Evolutionary conservation across 2,113 vertebrate species (phyloP), one percentile per base, ranked within the genome.

Genomic region (Gobius niger): DNA sequence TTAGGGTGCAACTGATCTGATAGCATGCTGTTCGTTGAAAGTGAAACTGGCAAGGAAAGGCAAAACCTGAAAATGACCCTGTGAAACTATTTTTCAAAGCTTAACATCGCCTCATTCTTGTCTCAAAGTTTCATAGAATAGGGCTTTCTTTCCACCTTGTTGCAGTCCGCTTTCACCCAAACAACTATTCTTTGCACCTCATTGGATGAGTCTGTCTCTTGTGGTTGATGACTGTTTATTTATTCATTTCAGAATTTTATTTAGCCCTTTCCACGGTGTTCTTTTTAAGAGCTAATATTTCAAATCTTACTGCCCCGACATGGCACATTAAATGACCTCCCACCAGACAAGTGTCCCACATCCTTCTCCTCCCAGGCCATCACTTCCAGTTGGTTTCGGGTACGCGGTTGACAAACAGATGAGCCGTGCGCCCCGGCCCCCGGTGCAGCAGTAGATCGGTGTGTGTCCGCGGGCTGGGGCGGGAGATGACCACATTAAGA

Each of bases 401-500:
- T 72, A 77, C 67, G 60, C 62, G 44, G 72, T 80, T 69, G 47
- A 59, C 77, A 81, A 86, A 86, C 82, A 89, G 73, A 84, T 85
- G 40, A 60, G 15, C 40, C 67, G 24, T 40, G 54, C 12, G 64
- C 65, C 78, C 72, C 76, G 44, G 44, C 59, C 19, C 2, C 68
- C 81, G 70, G 34, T 68, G 76, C 67, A 67, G 79, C 59, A 71
- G 81, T 84, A 76, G 85, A 85, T 70, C 82, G 71, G 65, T 79
- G 69, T 70, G 65, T 79, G 70, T 78, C 83, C 72, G 15, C 11
- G 76, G 74, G 82, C 70, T 70, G n/a, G 72, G 49, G 82, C 72
- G 70, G 75, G 77, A 83, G 79, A 85, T 70, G 80, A 78, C 80
- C 65, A 66, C 77, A 86, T 90, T 87, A 85, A 85, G 78, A 90